phyloP scores from a whole-genome alignment of 1,140 invertebrate species.

The Physella acuta region DNA sequence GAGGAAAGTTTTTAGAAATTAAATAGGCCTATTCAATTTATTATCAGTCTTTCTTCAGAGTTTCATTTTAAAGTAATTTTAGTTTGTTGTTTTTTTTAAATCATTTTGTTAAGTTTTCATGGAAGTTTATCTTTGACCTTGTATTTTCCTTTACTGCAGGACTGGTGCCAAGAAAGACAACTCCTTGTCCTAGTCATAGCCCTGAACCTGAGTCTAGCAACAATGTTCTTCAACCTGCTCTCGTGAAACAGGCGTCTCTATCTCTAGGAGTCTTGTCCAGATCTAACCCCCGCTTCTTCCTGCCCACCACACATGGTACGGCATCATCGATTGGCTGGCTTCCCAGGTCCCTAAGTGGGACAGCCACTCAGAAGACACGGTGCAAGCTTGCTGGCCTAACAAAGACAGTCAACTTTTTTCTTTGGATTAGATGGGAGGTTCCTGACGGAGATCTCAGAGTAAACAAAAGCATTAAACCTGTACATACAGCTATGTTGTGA shows the following conservation, averaged over 20 bases:
- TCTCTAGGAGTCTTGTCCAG: constrained; percentile 25
- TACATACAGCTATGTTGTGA: too few species aligned
- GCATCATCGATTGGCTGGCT: constrained; percentile 12
- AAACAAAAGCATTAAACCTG: too few species aligned
- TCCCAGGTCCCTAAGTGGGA: background rate
- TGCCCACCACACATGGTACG: constrained; percentile 1
- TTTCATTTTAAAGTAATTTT: too few species aligned
- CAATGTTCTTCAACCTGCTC: constrained; percentile 91
- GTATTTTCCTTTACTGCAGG: constrained; percentile 69
- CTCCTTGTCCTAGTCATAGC: constrained; percentile 92
- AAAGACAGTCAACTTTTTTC: too few species aligned
- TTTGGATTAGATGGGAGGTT: too few species aligned
- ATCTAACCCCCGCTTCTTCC: constrained; percentile 9
- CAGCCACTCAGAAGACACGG: constrained; percentile 10
- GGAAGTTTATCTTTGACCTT: too few species aligned
- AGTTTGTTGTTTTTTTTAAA: too few species aligned
- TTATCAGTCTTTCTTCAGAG: too few species aligned
- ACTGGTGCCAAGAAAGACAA: constrained; percentile 96
- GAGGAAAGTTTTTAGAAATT: too few species aligned
- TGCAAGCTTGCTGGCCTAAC: background rate
- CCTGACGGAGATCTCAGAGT: too few species aligned
- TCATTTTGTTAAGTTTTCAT: too few species aligned
- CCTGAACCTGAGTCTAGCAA: constrained; percentile 92
- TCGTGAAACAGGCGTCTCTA: constrained; percentile 39
- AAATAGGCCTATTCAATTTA: too few species aligned